These are phyloP conservation scores for Pionites leucogaster DNA, from an alignment of 2,113 vertebrate species.

Conservation along the genomic window DNA sequence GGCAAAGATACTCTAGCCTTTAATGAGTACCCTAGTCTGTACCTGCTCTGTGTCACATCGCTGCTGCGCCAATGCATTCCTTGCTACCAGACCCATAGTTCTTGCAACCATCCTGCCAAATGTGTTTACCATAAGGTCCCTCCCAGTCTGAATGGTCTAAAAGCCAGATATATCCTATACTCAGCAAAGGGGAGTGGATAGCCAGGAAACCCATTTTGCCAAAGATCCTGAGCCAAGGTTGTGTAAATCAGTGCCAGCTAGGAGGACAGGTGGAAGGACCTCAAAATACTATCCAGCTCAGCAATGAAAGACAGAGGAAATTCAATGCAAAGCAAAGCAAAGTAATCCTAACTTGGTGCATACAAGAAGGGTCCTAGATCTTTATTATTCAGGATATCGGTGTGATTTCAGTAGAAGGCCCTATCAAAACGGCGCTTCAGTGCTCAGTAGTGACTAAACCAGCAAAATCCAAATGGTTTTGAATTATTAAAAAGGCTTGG, in stretches of 20 bases:
- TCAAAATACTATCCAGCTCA: not conserved
- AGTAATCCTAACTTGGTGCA: not conserved
- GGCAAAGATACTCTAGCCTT: accelerated
- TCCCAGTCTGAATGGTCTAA: not conserved
- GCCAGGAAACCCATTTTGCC: not conserved
- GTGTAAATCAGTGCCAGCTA: not conserved
- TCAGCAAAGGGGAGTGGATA: not conserved
- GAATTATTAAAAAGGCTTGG: not conserved
- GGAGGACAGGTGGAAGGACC: not conserved
- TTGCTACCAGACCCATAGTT: not conserved
- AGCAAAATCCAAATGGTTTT: not conserved
- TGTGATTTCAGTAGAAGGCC: not conserved
- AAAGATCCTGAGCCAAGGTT: not conserved
- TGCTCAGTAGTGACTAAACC: not conserved
- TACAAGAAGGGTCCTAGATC: not conserved
- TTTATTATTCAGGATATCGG: not conserved
- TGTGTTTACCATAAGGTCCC: not conserved
- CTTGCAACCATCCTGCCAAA: not conserved
- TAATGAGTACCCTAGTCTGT: not conserved
- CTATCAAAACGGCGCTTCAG: not conserved
- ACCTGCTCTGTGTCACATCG: not conserved
- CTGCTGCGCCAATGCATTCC: not conserved
- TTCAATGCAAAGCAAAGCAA: not conserved
- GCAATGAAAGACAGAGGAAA: not conserved
- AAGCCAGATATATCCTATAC: not conserved